Percentiles rank a stretch among this genome's conserved stretches.
These are phyloP conservation scores for Phoxinus phoxinus DNA, from an alignment of 2,113 vertebrate genomes.

Conservation along the genomic window DNA sequence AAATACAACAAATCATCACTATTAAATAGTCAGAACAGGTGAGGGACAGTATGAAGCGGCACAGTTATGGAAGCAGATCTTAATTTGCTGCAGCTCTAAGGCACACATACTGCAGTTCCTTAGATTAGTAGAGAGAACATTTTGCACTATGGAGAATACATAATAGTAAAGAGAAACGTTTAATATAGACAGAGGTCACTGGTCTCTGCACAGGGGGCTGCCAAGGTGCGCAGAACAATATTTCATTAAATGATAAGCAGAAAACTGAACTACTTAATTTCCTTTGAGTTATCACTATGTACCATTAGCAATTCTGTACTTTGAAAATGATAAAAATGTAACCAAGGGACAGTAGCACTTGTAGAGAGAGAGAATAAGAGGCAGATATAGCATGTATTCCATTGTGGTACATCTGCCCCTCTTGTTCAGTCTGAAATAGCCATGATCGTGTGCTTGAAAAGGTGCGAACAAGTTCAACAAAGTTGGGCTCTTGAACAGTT, in stretches of 20 bases:
- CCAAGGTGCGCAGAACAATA: conserved; percentile 24
- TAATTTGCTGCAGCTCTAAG: background rate
- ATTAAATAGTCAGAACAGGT: background rate
- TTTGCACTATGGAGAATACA: conserved; percentile 2
- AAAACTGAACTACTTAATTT: conserved; percentile 32
- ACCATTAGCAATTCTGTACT: background rate
- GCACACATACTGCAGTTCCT: background rate
- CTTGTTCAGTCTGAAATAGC: conserved; percentile 19
- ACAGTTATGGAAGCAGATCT: background rate
- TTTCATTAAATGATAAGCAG: conserved; percentile 58
- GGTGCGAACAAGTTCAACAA: background rate
- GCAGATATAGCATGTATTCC: background rate
- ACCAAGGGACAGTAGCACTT: background rate
- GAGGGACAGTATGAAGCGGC: background rate
- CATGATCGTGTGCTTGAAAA: background rate
- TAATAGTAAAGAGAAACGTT: background rate
- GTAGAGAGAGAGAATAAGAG: background rate
- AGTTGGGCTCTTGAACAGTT: background rate
- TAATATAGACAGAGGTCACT: conserved; percentile 13
- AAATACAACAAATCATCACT: background rate
- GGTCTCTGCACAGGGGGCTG: background rate
- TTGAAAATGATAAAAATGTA: conserved; percentile 10
- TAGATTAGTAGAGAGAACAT: background rate
- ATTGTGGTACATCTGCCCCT: conserved; percentile 6
- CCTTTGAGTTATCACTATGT: conserved; percentile 14